Evolutionary conservation across 2,888 invertebrate genomes (phyloP).

Genomic region (Coenonympha glycerion): DNA sequence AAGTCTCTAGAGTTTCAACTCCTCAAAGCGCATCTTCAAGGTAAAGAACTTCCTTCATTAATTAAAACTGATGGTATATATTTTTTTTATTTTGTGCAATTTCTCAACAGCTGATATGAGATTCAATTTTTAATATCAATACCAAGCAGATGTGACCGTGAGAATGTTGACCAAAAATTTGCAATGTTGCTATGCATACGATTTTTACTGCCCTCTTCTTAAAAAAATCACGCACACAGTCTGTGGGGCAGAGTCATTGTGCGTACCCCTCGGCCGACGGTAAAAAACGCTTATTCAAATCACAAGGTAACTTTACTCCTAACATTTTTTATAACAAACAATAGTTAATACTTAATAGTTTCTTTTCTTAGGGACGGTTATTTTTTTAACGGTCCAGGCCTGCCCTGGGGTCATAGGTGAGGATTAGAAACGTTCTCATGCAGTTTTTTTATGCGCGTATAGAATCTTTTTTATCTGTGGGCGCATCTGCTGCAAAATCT

Average conservation of each 20-base stretch:
- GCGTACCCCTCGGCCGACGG: slow-evolving; percentile 58
- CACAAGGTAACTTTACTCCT: slow-evolving; percentile 57
- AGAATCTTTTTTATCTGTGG: slow-evolving; percentile 45
- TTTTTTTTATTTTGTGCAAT: no score
- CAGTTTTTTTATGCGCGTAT: slow-evolving; percentile 42
- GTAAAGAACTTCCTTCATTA: no score
- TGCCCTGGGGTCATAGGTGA: slow-evolving; percentile 73
- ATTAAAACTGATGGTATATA: no score
- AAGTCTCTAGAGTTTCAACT: no score
- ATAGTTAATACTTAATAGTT: slow-evolving; percentile 57
- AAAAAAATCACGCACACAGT: slow-evolving; percentile 59
- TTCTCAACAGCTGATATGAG: no score
- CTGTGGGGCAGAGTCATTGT: slow-evolving; percentile 53
- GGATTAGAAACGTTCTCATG: slow-evolving; percentile 63
- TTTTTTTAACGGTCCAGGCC: slow-evolving; percentile 64
- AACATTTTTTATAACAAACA: slow-evolving; percentile 65
- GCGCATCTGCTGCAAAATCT: slow-evolving; percentile 59
- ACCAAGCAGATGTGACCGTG: slow-evolving; percentile 45
- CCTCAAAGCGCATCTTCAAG: no score
- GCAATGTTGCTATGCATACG: slow-evolving; percentile 48
- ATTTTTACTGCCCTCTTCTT: slow-evolving; percentile 51
- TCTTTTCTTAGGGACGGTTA: slow-evolving; percentile 54
- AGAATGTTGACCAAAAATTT: slow-evolving; percentile 63
- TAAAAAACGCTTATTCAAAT: slow-evolving; percentile 63
- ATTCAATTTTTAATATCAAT: neutral